Conservation (phyloP, 2,888 invertebrate genomes). For the Plagiodera versicolora region DNA sequence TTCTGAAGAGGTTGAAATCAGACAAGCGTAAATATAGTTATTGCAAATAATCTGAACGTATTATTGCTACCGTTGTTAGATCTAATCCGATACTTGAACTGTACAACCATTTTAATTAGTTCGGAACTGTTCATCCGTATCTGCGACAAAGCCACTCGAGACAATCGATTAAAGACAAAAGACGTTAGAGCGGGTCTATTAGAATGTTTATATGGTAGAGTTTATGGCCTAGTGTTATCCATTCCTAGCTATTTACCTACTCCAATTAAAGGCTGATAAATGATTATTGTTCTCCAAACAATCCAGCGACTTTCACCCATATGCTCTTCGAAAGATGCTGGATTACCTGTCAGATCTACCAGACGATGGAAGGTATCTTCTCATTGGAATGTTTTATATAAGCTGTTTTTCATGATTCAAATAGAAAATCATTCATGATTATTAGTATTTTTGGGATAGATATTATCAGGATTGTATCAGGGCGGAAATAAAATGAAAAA, state of each 20-base stretch:
- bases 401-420: too few relatives aligned
- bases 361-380: background rate
- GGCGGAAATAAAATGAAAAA: too few relatives aligned
- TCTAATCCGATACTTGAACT: conserved; percentile 27
- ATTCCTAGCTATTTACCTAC: conserved; percentile 52
- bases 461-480: too few relatives aligned
- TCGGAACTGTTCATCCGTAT: conserved; percentile 37
- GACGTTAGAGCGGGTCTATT: conserved; percentile 51
- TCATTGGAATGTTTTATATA: background rate
- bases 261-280: conserved; percentile 56
- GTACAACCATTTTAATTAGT: conserved; percentile 33
- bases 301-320: conserved; percentile 51
- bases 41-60: conserved; percentile 21
- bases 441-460: too few relatives aligned
- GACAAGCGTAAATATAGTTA: conserved; percentile 23
- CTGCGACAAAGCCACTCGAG: conserved; percentile 38
- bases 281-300: conserved; percentile 54
- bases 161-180: conserved; percentile 52
- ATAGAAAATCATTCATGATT: too few relatives aligned
- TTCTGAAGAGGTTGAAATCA: background rate
- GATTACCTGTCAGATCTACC: background rate
- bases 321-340: conserved; percentile 21
- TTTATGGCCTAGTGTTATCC: conserved; percentile 48
- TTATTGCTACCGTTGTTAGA: conserved; percentile 27
- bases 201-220: conserved; percentile 52